phyloP scores from a whole-genome alignment of 2,888 invertebrate species.

The Nipponacmea schrenckii region DNA sequence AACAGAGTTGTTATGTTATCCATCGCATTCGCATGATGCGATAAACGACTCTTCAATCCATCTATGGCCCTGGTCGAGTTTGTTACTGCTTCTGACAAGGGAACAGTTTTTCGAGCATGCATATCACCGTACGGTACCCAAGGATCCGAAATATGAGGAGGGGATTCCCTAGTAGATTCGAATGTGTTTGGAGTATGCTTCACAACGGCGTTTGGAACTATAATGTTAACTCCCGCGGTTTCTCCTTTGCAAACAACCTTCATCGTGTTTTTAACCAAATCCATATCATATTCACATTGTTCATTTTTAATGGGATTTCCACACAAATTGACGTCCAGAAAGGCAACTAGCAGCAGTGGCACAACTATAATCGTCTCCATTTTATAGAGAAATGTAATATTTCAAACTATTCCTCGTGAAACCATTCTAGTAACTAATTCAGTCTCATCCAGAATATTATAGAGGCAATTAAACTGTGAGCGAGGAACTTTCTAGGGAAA shows the following conservation, averaged over 20 bases:
- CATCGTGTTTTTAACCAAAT: constrained; percentile 31
- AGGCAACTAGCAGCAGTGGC: background rate
- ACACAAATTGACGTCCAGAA: constrained; percentile 7
- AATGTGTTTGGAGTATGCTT: background rate
- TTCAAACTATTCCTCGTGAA: too few relatives aligned
- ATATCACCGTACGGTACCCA: constrained; percentile 6
- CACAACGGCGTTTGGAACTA: constrained; percentile 27
- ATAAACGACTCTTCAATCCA: constrained; percentile 39
- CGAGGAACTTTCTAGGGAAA: too few relatives aligned
- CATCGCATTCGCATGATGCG: constrained; percentile 37
- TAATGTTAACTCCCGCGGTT: constrained; percentile 30
- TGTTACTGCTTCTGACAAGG: constrained; percentile 34
- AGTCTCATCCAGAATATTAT: too few relatives aligned
- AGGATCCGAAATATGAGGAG: background rate
- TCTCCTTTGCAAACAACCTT: constrained; percentile 33
- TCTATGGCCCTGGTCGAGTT: constrained; percentile 45
- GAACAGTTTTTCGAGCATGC: background rate
- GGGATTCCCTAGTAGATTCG: background rate
- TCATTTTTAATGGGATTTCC: constrained; percentile 20
- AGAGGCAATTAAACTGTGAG: too few relatives aligned
- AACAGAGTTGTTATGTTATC: constrained; percentile 42
- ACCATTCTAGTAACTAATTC: too few relatives aligned
- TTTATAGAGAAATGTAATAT: too few relatives aligned
- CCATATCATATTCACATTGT: constrained; percentile 36
- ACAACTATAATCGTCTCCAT: too few relatives aligned